These are phyloP conservation scores for Diorhabda sublineata DNA, from an alignment of 1,140 invertebrate genomes.

Conservation along the genomic window DNA sequence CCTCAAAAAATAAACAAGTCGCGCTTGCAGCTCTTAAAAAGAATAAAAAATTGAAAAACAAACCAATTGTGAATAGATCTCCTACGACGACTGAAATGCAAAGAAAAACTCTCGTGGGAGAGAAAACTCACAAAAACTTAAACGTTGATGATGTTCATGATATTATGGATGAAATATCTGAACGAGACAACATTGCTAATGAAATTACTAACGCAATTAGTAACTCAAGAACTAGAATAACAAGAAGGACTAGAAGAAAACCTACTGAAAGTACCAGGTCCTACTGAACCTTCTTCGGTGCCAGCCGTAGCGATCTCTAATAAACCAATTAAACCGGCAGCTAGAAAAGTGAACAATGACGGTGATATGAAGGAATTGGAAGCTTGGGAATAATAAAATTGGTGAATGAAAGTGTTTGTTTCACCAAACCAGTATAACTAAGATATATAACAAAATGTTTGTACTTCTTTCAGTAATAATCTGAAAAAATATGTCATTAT, in stretches of 20 bases:
- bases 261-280: constrained; percentile 27
- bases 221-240: constrained; percentile 83
- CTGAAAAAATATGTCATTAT: background rate
- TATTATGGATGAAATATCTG: constrained; percentile 99
- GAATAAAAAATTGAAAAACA: constrained; percentile 96
- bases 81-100: constrained; percentile 98
- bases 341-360: constrained; percentile 61
- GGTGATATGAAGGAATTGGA: constrained; percentile 73
- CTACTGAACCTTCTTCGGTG: constrained; percentile 47
- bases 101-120: constrained; percentile 94
- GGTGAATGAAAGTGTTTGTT: background rate
- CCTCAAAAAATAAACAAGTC: constrained; percentile 52
- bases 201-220: constrained; percentile 99
- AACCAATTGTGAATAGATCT: constrained; percentile 97
- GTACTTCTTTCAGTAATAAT: background rate
- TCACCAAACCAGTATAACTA: no score
- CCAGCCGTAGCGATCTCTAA: constrained; percentile 60
- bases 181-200: constrained; percentile 96
- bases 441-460: no score
- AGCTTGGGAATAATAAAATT: constrained; percentile 75
- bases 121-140: constrained; percentile 94
- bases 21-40: constrained; percentile 97
- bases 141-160: constrained; percentile 98
- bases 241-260: constrained; percentile 77
- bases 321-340: constrained; percentile 34